phyloP scores from a whole-genome alignment of 2,797 vertebrate species.

The Botia kubotai region DNA sequence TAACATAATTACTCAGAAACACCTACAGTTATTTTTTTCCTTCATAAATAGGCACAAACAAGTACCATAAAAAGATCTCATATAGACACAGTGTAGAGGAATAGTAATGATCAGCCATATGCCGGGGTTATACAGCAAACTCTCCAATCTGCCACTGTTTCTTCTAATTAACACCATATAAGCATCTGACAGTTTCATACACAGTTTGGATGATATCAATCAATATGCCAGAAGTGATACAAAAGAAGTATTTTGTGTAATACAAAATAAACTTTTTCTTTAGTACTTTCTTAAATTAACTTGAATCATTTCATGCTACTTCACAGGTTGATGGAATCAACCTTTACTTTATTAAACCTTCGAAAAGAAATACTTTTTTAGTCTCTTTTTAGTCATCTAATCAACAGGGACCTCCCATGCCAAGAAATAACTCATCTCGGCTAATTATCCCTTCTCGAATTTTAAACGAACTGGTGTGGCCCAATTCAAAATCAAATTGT shows the following conservation, averaged over 20 bases:
- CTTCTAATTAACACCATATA: slow-evolving; percentile 87
- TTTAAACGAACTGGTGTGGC: slow-evolving; percentile 82
- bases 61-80: slow-evolving; percentile 83
- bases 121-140: slow-evolving; percentile 86
- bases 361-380: slow-evolving; percentile 79
- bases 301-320: slow-evolving; percentile 69
- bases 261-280: slow-evolving; percentile 87
- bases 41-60: slow-evolving; percentile 93
- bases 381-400: slow-evolving; percentile 77
- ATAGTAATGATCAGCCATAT: slow-evolving; percentile 83
- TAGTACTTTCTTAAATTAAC: slow-evolving; percentile 53
- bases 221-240: slow-evolving; percentile 88
- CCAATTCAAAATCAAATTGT: slow-evolving; percentile 86
- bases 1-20: slow-evolving; percentile 96
- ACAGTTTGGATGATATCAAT: slow-evolving; percentile 82
- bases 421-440: slow-evolving; percentile 86
- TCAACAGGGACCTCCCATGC: slow-evolving; percentile 25
- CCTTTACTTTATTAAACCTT: slow-evolving; percentile 76
- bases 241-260: slow-evolving; percentile 82
- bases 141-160: slow-evolving; percentile 84
- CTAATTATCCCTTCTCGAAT: slow-evolving; percentile 79
- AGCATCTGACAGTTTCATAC: slow-evolving; percentile 88
- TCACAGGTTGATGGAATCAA: slow-evolving; percentile 77
- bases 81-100: slow-evolving; percentile 62
- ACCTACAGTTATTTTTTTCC: slow-evolving; percentile 92